phyloP scores from a whole-genome alignment of 2,113 vertebrate species.

The Thunnus thynnus region DNA sequence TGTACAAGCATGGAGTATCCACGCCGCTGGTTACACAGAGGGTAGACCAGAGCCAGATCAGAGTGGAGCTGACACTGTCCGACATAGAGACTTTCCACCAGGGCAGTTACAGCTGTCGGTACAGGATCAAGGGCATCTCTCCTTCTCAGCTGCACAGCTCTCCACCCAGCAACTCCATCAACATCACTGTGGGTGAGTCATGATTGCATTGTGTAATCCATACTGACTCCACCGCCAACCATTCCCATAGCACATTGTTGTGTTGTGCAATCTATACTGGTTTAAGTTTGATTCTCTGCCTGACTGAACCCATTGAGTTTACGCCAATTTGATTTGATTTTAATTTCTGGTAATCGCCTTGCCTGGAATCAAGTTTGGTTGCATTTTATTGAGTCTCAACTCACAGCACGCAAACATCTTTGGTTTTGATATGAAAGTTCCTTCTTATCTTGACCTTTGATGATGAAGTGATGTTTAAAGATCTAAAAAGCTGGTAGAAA shows the following conservation, averaged over 20 bases:
- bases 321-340: neutral
- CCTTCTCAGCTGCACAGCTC: constrained; percentile 74
- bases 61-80: constrained; percentile 78
- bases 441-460: neutral
- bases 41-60: constrained; percentile 74
- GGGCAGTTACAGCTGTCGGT: constrained; percentile 84
- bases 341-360: neutral
- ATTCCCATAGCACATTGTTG: neutral
- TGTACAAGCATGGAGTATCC: constrained; percentile 79
- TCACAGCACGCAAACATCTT: neutral
- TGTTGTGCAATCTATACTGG: neutral
- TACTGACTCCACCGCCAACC: neutral
- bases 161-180: constrained; percentile 80
- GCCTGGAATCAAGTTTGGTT: neutral
- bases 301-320: neutral
- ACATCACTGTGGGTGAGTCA: constrained; percentile 84
- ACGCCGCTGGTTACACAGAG: constrained; percentile 81
- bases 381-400: neutral
- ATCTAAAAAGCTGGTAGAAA: neutral
- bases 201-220: neutral
- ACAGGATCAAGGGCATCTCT: constrained; percentile 73
- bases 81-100: constrained; percentile 81
- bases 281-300: neutral
- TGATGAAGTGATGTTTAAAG: no score
- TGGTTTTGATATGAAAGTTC: neutral